A percentile compares a stretch with the other conserved stretches of the same genome.
Conservation (phyloP, 2,113 vertebrate genomes). For the Empidonax traillii region DNA sequence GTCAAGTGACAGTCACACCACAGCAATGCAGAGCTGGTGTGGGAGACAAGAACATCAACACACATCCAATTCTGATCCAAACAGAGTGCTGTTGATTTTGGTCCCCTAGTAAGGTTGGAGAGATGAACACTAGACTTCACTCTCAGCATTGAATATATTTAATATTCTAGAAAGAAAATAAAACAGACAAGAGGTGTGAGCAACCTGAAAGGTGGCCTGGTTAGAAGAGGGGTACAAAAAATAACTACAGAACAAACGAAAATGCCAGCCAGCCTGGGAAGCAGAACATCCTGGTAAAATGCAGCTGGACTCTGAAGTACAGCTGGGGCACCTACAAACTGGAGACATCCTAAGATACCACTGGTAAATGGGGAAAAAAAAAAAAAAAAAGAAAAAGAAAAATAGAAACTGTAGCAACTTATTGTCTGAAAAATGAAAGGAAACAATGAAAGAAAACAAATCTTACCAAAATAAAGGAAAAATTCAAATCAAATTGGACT, state of each 20-base stretch:
- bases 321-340: neutral
- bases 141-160: neutral
- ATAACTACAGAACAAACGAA: neutral
- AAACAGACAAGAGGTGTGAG: neutral
- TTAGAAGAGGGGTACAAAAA: neutral
- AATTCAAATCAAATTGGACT: neutral
- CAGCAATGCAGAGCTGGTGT: neutral
- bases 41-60: neutral
- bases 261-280: neutral
- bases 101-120: neutral
- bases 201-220: neutral
- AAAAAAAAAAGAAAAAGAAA: neutral
- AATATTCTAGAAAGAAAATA: neutral
- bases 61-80: neutral
- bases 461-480: neutral
- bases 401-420: neutral
- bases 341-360: neutral
- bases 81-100: neutral
- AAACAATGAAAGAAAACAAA: neutral
- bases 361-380: neutral
- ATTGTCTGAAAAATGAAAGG: neutral
- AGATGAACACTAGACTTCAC: neutral
- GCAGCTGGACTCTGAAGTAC: neutral
- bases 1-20: neutral
- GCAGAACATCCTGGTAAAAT: neutral